Conservation (phyloP, 2,797 vertebrate species). For the Cygnus olor region DNA sequence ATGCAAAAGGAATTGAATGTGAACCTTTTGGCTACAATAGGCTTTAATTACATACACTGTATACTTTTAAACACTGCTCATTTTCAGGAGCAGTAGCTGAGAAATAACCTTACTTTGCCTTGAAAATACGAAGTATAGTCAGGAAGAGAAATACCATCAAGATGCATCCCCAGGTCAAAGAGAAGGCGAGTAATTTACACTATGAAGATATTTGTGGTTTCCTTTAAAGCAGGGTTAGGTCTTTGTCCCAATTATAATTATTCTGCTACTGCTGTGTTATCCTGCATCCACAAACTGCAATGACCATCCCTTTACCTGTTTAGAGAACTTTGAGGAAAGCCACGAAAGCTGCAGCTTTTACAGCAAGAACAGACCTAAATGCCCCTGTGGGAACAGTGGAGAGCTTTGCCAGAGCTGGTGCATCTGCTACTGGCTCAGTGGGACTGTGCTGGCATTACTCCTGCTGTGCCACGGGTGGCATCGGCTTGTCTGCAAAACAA, state of each 20-base stretch:
- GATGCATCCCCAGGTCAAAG: neutral
- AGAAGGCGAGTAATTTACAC: neutral
- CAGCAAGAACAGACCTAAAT: neutral
- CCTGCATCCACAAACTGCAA: neutral
- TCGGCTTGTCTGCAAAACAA: neutral
- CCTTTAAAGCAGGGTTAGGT: neutral
- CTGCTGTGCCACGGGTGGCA: neutral
- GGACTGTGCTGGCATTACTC: neutral
- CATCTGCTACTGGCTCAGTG: neutral
- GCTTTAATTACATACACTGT: neutral
- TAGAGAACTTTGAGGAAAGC: neutral
- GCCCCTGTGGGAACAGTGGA: neutral
- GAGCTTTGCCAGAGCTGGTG: neutral
- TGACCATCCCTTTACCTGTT: neutral
- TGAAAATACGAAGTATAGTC: neutral
- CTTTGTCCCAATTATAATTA: neutral
- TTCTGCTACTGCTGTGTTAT: neutral
- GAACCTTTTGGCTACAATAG: neutral
- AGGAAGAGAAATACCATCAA: neutral
- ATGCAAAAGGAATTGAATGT: neutral
- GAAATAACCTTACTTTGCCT: neutral
- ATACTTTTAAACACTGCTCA: neutral
- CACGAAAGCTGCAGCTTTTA: neutral
- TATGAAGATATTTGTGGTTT: neutral
- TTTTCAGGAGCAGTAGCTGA: neutral